Percentiles rank a stretch among this genome's conserved stretches.
Conservation (phyloP, 2,113 vertebrate genomes). For the Rousettus leschenaultii region DNA sequence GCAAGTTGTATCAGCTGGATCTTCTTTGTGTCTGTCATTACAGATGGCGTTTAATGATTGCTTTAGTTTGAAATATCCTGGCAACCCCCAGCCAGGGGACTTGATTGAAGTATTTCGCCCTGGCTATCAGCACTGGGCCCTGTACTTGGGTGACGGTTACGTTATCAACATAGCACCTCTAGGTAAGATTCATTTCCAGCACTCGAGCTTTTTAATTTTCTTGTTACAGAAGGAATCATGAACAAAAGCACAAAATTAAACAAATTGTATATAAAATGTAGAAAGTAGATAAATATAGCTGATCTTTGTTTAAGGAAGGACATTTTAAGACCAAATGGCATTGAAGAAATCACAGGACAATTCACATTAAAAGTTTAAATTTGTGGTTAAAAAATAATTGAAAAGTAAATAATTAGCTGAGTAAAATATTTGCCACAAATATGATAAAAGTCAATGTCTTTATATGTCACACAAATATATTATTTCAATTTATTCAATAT, state of each 20-base stretch:
- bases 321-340: background rate
- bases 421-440: background rate
- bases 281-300: background rate
- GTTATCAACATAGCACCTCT: slow-evolving; percentile 91
- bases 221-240: background rate
- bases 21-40: background rate
- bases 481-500: background rate
- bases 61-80: slow-evolving; percentile 75
- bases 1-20: background rate
- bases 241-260: background rate
- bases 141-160: slow-evolving; percentile 94
- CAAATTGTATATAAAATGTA: background rate
- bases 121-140: slow-evolving; percentile 94
- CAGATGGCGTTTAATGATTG: slow-evolving; percentile 87
- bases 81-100: slow-evolving; percentile 89
- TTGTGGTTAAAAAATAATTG: background rate
- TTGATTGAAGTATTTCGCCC: slow-evolving; percentile 93
- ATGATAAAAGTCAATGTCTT: background rate
- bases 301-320: background rate
- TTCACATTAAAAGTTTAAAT: background rate
- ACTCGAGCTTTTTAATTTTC: background rate
- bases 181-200: slow-evolving; percentile 82
- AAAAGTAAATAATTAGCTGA: background rate
- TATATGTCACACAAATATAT: background rate
- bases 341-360: slow-evolving; percentile 9